Evolutionary conservation across 2,113 vertebrate genomes (phyloP).

Genomic region (Macroglossus sobrinus): DNA sequence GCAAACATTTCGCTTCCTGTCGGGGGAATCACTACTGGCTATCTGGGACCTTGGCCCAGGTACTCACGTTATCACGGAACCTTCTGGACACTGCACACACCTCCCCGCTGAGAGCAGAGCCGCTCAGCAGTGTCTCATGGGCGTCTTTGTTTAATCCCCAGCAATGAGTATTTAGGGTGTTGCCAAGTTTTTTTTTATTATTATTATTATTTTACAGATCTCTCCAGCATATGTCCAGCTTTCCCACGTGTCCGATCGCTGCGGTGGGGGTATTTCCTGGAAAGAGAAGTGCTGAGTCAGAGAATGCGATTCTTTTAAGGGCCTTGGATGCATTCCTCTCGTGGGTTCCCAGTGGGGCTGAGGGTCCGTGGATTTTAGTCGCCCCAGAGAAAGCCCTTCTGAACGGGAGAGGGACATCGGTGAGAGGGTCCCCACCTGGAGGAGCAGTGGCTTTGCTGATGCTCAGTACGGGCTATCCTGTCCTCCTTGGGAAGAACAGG

Average conservation of each 20-base stretch:
- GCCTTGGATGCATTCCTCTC: accelerated
- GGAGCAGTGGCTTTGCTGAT: neutral
- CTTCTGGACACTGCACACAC: neutral
- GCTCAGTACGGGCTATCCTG: accelerated
- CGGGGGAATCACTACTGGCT: accelerated
- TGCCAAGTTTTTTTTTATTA: too few species aligned
- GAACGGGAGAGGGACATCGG: neutral
- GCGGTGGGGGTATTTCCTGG: neutral
- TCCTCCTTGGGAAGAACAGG: neutral
- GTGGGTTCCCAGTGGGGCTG: neutral
- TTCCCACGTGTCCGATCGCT: accelerated
- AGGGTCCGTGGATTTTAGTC: accelerated
- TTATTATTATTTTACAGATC: neutral
- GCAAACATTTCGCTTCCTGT: accelerated
- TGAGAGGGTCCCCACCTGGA: accelerated
- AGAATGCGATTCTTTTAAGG: neutral
- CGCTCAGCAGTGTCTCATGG: accelerated
- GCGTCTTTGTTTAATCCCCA: accelerated
- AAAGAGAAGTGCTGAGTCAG: accelerated
- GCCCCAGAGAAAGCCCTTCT: neutral
- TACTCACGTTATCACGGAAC: neutral
- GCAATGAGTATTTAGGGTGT: accelerated
- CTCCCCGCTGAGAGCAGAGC: neutral
- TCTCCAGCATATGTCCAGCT: neutral
- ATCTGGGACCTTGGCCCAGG: neutral